These are phyloP conservation scores for Thysanoteuthis rhombus DNA, from an alignment of 2,888 invertebrate genomes.

Conservation along the genomic window DNA sequence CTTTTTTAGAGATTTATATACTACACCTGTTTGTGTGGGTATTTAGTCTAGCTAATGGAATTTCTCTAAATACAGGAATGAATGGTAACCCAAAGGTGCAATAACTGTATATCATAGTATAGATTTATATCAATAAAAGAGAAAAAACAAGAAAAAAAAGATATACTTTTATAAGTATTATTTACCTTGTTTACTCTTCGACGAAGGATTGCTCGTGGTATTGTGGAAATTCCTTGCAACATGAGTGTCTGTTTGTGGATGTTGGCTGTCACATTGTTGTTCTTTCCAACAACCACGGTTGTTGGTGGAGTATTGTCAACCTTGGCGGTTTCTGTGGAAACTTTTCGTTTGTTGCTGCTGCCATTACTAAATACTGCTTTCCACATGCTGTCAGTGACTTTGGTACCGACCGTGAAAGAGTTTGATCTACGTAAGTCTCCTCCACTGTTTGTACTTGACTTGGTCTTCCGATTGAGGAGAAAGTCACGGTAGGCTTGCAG, in stretches of 20 bases:
- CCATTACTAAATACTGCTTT: neutral
- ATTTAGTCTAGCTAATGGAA: no score
- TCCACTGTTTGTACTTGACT: neutral
- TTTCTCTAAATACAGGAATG: no score
- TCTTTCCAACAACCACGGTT: neutral
- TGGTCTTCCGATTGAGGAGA: conserved; percentile 39
- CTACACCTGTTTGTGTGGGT: no score
- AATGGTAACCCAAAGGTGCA: no score
- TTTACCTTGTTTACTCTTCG: conserved; percentile 24
- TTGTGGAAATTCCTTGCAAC: conserved; percentile 28
- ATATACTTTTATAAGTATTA: neutral
- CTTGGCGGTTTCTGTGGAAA: neutral
- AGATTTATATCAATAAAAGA: no score
- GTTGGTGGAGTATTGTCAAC: neutral
- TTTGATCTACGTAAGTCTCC: neutral
- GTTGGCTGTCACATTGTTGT: neutral
- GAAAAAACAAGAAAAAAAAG: no score
- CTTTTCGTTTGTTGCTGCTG: neutral
- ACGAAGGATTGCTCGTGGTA: neutral
- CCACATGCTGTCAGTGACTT: neutral
- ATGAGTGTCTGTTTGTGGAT: neutral
- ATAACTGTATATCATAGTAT: no score
- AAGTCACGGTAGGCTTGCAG: conserved; percentile 57
- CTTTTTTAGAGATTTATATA: no score
- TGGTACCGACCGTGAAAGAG: conserved; percentile 12